A percentile compares a stretch with the other conserved stretches of the same genome.
phyloP scores from a whole-genome alignment of 2,888 invertebrate genomes.

The Apodemia mormo region DNA sequence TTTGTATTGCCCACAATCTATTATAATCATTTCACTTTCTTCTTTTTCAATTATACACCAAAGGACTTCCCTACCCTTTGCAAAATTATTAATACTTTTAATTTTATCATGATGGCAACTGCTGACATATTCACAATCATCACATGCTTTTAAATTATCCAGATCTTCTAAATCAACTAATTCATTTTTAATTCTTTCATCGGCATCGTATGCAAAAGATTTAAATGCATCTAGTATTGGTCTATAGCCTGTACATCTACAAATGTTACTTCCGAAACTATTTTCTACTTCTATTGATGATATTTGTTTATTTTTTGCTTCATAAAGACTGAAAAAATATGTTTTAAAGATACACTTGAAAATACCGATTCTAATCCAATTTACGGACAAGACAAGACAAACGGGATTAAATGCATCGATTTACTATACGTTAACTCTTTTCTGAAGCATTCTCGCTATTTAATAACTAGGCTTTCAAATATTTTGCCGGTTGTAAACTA shows the following conservation, averaged over 20 bases:
- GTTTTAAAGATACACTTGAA: too few species aligned
- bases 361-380: too few species aligned
- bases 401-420: too few species aligned
- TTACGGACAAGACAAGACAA: too few species aligned
- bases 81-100: slow-evolving; percentile 28
- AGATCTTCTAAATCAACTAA: slow-evolving; percentile 75
- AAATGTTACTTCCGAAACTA: slow-evolving; percentile 89
- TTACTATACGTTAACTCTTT: too few species aligned
- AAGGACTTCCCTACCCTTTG: slow-evolving; percentile 32
- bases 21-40: slow-evolving; percentile 74
- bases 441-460: too few species aligned
- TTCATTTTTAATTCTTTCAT: slow-evolving; percentile 70
- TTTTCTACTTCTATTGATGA: slow-evolving; percentile 86
- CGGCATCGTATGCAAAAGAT: slow-evolving; percentile 84
- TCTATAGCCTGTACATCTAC: slow-evolving; percentile 90
- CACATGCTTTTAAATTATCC: slow-evolving; percentile 46
- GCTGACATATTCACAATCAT: slow-evolving; percentile 45
- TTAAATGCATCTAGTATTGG: slow-evolving; percentile 91
- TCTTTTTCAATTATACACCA: slow-evolving; percentile 51
- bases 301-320: slow-evolving; percentile 72
- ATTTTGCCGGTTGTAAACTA: too few species aligned
- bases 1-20: slow-evolving; percentile 62
- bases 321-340: slow-evolving; percentile 63
- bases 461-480: too few species aligned
- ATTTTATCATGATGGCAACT: slow-evolving; percentile 46